These are phyloP conservation scores for Nomada ferruginata DNA, from an alignment of 2,888 invertebrate genomes.

Conservation along the genomic window DNA sequence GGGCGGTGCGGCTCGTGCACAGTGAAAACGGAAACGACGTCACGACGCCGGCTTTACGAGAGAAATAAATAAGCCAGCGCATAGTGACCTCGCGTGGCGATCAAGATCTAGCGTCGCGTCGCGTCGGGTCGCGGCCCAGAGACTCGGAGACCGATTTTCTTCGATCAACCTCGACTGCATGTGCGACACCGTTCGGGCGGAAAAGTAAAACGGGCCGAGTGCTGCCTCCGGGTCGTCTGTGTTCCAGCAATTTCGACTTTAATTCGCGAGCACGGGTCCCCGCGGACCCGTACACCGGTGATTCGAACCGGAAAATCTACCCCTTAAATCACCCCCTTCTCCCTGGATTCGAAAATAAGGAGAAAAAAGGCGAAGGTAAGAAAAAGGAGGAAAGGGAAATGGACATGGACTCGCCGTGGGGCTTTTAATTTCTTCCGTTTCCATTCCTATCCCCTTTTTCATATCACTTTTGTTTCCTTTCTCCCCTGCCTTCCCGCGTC, in stretches of 20 bases:
- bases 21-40: constrained; percentile 54
- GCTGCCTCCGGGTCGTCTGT: neutral
- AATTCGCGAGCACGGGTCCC: constrained; percentile 45
- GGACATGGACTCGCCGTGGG: constrained; percentile 45
- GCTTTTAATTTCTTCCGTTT: constrained; percentile 63
- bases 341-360: constrained; percentile 33
- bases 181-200: constrained; percentile 21
- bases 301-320: constrained; percentile 59
- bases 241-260: constrained; percentile 34
- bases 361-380: neutral
- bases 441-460: constrained; percentile 5
- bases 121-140: constrained; percentile 23
- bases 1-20: constrained; percentile 24
- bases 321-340: constrained; percentile 62
- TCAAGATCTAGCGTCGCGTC: constrained; percentile 49
- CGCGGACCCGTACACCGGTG: constrained; percentile 23
- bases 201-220: constrained; percentile 40
- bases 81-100: constrained; percentile 60
- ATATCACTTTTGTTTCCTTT: neutral
- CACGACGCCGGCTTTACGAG: constrained; percentile 57
- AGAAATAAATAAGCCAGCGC: constrained; percentile 62
- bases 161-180: constrained; percentile 46
- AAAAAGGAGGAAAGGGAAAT: constrained; percentile 34
- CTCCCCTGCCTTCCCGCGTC: neutral
- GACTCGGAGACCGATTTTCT: constrained; percentile 59